Conservation (phyloP, 2,113 vertebrate species). For the Actenoides lindsayi region DNA sequence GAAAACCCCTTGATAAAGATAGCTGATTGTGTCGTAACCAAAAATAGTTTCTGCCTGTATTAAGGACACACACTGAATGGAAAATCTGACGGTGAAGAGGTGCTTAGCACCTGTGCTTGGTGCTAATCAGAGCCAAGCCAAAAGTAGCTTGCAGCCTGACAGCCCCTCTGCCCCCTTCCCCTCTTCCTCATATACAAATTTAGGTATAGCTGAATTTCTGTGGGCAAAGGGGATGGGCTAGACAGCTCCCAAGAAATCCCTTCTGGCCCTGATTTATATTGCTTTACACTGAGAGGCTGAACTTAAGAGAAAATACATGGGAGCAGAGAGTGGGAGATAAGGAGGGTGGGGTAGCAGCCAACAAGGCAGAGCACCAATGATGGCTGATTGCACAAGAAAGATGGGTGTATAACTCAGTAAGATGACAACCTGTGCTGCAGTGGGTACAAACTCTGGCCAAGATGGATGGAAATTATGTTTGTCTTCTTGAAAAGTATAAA, state of each 20-base stretch:
- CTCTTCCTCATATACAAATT: not conserved
- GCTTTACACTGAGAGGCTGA: not conserved
- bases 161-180: not conserved
- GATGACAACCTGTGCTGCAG: not conserved
- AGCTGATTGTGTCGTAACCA: slow-evolving; percentile 37
- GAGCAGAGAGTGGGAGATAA: not conserved
- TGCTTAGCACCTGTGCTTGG: slow-evolving; percentile 33
- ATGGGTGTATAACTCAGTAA: not conserved
- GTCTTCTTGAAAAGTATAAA: not conserved
- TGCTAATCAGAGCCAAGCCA: slow-evolving; percentile 4
- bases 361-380: not conserved
- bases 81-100: slow-evolving; percentile 1
- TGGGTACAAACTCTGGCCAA: not conserved
- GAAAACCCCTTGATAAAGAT: slow-evolving; percentile 51
- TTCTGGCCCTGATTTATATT: not conserved
- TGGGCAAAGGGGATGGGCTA: not conserved
- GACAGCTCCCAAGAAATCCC: not conserved
- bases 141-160: not conserved
- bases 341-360: not conserved
- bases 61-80: slow-evolving; percentile 2
- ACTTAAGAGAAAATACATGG: not conserved
- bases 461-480: not conserved
- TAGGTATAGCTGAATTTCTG: not conserved
- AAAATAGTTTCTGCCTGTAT: slow-evolving; percentile 40
- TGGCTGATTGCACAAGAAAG: not conserved